phyloP scores from a whole-genome alignment of 2,888 invertebrate genomes.

The Scrobipalpa atriplicella region DNA sequence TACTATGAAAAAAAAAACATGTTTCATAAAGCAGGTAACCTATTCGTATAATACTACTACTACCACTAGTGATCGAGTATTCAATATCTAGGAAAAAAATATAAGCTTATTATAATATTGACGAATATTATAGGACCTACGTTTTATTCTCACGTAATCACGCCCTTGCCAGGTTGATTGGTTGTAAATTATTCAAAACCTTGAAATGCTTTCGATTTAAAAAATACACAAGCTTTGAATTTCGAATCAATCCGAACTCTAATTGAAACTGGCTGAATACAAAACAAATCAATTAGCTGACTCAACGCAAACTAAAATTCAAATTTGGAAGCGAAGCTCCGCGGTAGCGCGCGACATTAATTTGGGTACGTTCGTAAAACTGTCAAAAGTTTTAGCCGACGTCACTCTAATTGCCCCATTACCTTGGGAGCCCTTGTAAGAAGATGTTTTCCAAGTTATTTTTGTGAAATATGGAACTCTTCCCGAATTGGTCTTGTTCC shows the following conservation, averaged over 20 bases:
- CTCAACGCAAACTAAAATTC: conserved; percentile 25
- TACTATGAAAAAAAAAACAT: no score
- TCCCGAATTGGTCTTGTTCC: background rate
- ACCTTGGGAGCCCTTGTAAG: conserved; percentile 21
- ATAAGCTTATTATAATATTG: no score
- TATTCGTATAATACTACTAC: no score
- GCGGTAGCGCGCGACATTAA: conserved; percentile 26
- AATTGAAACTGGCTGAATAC: conserved; percentile 24
- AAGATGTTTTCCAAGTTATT: conserved; percentile 20
- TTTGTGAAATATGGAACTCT: conserved; percentile 15
- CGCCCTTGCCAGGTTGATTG: no score
- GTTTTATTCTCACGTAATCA: no score
- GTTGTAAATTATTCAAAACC: no score
- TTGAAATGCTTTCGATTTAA: background rate
- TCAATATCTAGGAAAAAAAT: no score
- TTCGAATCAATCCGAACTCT: background rate
- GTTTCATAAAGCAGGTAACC: no score
- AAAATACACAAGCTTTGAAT: background rate
- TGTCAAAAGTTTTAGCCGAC: conserved; percentile 26
- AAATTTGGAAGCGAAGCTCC: conserved; percentile 21
- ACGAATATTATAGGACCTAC: no score
- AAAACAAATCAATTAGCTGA: conserved; percentile 27
- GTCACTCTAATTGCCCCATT: conserved; percentile 28
- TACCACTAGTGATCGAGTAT: no score
- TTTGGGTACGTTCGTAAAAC: conserved; percentile 25